These are phyloP conservation scores for Varecia variegata DNA, from an alignment of 2,797 vertebrate species.

Conservation along the genomic window DNA sequence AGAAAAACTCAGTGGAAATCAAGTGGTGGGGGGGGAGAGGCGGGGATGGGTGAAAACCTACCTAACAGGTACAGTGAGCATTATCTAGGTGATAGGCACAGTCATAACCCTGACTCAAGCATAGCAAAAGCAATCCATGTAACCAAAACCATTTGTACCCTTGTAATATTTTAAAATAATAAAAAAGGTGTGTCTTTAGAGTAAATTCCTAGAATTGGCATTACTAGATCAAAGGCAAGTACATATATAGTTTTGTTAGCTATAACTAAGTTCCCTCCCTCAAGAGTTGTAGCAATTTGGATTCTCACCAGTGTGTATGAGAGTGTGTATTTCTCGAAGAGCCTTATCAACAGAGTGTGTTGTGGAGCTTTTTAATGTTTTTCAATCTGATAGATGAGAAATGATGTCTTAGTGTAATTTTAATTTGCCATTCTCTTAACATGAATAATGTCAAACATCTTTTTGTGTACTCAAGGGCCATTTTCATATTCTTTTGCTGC, in stretches of 20 bases:
- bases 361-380: not conserved
- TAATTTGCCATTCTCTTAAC: not conserved
- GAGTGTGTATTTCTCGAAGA: not conserved
- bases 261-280: not conserved
- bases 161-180: no score
- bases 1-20: no score
- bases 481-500: not conserved
- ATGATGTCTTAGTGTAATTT: not conserved
- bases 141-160: no score
- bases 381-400: not conserved
- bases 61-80: no score
- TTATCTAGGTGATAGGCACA: no score
- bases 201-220: not conserved
- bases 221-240: not conserved
- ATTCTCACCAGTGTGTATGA: not conserved
- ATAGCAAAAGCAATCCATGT: no score
- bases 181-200: not conserved
- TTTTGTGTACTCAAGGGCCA: not conserved
- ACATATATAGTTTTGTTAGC: not conserved
- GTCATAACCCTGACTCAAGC: no score
- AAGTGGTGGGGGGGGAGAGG: no score
- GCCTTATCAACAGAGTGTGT: not conserved
- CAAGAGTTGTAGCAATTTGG: not conserved
- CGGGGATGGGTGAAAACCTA: no score
- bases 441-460: not conserved